Evolutionary conservation across 1,140 invertebrate genomes (phyloP).

Genomic region (Triops longicaudatus): DNA sequence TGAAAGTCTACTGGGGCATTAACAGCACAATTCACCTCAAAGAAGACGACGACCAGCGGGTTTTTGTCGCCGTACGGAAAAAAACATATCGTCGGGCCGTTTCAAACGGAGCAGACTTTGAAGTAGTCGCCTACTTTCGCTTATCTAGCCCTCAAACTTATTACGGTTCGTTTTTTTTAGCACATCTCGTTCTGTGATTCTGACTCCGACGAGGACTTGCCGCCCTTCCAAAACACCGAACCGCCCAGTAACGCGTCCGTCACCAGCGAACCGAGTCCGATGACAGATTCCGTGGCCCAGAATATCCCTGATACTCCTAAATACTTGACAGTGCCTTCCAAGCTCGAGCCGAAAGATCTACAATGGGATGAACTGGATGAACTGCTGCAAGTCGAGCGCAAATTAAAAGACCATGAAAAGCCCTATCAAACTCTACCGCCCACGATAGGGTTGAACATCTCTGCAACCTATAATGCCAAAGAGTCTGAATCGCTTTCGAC

Average conservation of each 20-base stretch:
- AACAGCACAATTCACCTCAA: constrained; percentile 73
- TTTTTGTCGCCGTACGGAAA: constrained; percentile 58
- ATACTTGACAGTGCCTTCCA: constrained; percentile 53
- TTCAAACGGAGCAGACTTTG: constrained; percentile 21
- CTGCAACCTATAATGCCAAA: constrained; percentile 3
- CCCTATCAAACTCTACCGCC: constrained; percentile 62
- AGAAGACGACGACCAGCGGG: constrained; percentile 74
- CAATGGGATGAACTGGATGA: constrained; percentile 64
- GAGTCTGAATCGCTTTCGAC: constrained; percentile 42
- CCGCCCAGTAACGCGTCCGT: constrained; percentile 6
- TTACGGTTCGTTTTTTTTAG: neutral
- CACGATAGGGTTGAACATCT: constrained; percentile 29
- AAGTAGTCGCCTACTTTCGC: constrained; percentile 2
- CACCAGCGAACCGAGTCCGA: constrained; percentile 1
- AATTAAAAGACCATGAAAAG: constrained; percentile 54
- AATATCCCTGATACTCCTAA: constrained; percentile 12
- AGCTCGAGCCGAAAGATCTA: constrained; percentile 54
- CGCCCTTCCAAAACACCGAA: neutral
- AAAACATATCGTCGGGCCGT: constrained; percentile 53
- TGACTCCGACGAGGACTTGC: neutral
- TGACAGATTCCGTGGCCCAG: neutral
- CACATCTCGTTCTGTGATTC: neutral
- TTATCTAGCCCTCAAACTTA: neutral
- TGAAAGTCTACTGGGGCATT: constrained; percentile 77
- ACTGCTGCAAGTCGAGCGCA: constrained; percentile 55